Conservation (phyloP, 2,888 invertebrate genomes). For the Nymphalis polychloros region DNA sequence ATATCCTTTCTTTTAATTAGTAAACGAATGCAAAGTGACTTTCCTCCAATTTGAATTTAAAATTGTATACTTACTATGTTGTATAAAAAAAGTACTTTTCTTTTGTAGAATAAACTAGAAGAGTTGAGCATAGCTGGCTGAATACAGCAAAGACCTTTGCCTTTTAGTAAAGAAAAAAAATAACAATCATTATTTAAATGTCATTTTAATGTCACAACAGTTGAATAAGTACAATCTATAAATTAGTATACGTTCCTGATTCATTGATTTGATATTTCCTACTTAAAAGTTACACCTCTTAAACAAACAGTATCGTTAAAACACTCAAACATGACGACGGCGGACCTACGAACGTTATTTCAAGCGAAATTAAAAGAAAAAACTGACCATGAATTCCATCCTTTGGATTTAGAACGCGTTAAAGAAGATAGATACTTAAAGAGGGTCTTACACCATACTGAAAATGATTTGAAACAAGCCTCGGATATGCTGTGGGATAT, state of each 20-base stretch:
- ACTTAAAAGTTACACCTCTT: slow-evolving; percentile 8
- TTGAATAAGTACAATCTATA: not conserved
- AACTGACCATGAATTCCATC: slow-evolving; percentile 67
- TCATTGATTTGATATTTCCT: slow-evolving; percentile 22
- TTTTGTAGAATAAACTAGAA: no score
- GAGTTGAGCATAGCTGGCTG: no score
- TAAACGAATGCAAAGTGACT: no score
- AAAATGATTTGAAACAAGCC: slow-evolving; percentile 83
- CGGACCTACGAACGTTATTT: slow-evolving; percentile 46
- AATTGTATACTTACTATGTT: no score
- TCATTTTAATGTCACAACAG: slow-evolving; percentile 12
- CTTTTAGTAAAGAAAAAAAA: not conserved
- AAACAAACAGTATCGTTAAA: not conserved
- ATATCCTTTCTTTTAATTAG: no score
- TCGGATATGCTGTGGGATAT: slow-evolving; percentile 88
- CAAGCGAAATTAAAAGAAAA: slow-evolving; percentile 45
- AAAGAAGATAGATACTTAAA: slow-evolving; percentile 85
- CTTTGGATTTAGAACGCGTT: slow-evolving; percentile 85
- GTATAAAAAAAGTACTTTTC: no score
- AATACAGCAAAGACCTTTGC: no score
- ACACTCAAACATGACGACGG: slow-evolving; percentile 40
- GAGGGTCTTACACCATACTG: slow-evolving; percentile 87
- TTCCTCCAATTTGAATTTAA: no score
- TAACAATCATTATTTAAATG: not conserved
- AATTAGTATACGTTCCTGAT: slow-evolving; percentile 12